These are phyloP conservation scores for Apocrypta bakeri DNA, from an alignment of 1,140 invertebrate species.

Conservation along the genomic window DNA sequence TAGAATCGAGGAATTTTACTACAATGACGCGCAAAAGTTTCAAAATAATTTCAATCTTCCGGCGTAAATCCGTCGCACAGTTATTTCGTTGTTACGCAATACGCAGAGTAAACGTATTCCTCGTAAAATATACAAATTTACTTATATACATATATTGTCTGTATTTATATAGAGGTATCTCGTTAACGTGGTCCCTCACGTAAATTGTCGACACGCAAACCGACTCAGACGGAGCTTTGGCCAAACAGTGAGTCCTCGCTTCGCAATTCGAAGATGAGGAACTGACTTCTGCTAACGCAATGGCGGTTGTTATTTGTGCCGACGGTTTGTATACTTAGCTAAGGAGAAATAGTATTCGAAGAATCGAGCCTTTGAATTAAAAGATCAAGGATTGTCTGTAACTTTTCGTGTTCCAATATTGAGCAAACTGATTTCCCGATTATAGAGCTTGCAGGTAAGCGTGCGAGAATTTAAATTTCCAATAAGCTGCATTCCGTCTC, in stretches of 20 bases:
- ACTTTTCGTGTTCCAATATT: not conserved
- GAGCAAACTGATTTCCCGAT: not conserved
- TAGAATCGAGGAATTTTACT: no score
- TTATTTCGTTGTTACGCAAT: no score
- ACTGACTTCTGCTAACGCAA: constrained; percentile 10
- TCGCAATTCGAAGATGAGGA: constrained; percentile 19
- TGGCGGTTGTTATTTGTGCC: constrained; percentile 1
- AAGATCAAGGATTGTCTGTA: not conserved
- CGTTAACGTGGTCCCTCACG: not conserved
- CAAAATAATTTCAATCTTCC: not conserved
- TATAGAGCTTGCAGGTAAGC: not conserved
- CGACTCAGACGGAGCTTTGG: constrained; percentile 13
- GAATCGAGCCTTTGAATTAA: not conserved
- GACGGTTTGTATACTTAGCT: not conserved
- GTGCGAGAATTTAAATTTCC: not conserved
- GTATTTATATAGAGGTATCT: not conserved
- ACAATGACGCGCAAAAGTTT: no score
- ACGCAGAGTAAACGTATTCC: no score
- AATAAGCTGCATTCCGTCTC: no score
- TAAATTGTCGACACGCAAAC: constrained; percentile 2
- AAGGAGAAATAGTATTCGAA: no score
- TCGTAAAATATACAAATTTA: no score
- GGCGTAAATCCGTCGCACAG: not conserved
- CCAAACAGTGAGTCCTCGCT: constrained; percentile 1
- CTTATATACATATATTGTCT: no score